Evolutionary conservation across 2,888 invertebrate species (phyloP), one percentile per base, ranked within the genome.

Genomic region (Matsumyia berberina): DNA sequence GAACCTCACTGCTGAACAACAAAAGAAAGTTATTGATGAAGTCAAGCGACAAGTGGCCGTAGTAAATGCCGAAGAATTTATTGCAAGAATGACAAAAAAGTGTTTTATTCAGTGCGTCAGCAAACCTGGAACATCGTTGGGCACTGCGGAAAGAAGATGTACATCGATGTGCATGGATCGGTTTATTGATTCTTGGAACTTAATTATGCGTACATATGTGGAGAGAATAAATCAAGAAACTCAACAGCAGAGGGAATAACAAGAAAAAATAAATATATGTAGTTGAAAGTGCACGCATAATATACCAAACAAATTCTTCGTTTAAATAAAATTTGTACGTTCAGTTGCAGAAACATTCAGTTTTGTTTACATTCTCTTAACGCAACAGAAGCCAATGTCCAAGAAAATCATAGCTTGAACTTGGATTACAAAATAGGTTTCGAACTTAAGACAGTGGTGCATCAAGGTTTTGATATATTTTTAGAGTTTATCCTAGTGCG

Each of bases 91-190:
- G 95, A 96, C 97, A 57, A 97, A 97, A 90, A 97, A 98, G 92
- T 98, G 98, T 92, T 98, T 98, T 92, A 96, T 95, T 92, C 97
- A 97, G 90, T 98, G 98, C 91, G 94, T 98, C 88, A 92, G 92
- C 58, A 97, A 96, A 91, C 98, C 98, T 31, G 98, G 97, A 15
- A 94, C 96, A 11, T 95, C 96, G 1, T 90, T 98, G 87, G 97
- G 96, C 90, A 95, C 94, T 91, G 95, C 96, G 1, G 97, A 97
- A 93, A 94, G 97, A 95, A 97, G 97, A 94, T 98, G 98, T 91
- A 94, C 98, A 87, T 96, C 97, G 0, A 97, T 97, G 96, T 98
- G 98, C 91, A 97, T 98, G 97, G 98, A 98, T 91, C 76, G 98
- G 89, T 98, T 97, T 93, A 97, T 98, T 96, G 98, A 98, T 90